Evolutionary conservation across 1,140 invertebrate genomes (phyloP), one percentile per base, ranked within the genome.

Genomic region (Saccostrea glomerata): DNA sequence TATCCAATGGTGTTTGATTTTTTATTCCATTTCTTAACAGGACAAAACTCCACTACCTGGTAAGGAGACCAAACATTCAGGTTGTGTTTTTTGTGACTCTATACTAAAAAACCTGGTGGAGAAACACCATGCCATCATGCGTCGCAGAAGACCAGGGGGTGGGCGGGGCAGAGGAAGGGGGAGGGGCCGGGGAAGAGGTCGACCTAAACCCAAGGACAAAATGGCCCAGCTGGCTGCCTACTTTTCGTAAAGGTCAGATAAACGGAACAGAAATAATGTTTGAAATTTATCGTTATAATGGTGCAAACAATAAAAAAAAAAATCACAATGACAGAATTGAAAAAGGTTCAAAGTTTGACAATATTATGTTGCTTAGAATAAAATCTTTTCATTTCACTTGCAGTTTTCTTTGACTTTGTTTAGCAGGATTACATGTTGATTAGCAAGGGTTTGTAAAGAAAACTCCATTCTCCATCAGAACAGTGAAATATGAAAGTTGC

Each of bases 141-240:
- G 90, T 20, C 86, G 93, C 25, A 84, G 90, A 17, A 82, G 90
- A 36, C 88, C 92, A 20, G 91, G 94, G 2, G 89, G 95, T 9
- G 95, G 96, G 13, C 94, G 96, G 0, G 94, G 96, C 15, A 83
- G 93, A 15, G 30, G 93, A 58, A 87, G 93, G 17, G 82, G 93
- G 12, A 36, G 92, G 15, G 90, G 91, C 5, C 56, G 94, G 40
- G 93, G 93, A 4, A 91, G 94, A 54, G 93, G 94, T 17, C 77
- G 93, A 15, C 90, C 91, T 77, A 94, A 94, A 89, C 98, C 97
- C 36, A 98, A 98, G 94, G 98, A 98, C 95, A 99, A 98, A 96
- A 99, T 99, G 98, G 97, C 98, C 60, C 97, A 98, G 93, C 95
- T 99, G 70, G 98, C 98, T 30, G 97, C 98, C 0, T 98, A 98